phyloP scores from a whole-genome alignment of 2,888 invertebrate species.

The Hymenopus coronatus region DNA sequence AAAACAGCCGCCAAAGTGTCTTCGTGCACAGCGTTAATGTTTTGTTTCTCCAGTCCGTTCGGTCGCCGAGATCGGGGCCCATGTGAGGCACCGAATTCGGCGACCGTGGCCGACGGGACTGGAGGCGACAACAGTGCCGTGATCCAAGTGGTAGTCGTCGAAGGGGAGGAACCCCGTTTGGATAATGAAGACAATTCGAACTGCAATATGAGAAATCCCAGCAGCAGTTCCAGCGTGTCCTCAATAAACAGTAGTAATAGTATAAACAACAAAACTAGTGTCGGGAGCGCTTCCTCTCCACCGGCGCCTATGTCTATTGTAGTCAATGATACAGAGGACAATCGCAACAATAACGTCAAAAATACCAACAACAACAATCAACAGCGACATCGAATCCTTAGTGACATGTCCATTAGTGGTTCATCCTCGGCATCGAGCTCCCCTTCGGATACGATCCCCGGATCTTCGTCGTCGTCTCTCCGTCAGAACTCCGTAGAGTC shows the following conservation, averaged over 20 bases:
- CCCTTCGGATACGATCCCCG: slow-evolving; percentile 6
- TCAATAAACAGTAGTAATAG: neutral
- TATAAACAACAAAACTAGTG: neutral
- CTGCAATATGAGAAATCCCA: neutral
- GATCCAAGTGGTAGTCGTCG: neutral
- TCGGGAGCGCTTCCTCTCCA: slow-evolving; percentile 20
- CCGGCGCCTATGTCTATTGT: slow-evolving; percentile 22
- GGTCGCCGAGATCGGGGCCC: slow-evolving; percentile 50
- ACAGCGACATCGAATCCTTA: neutral
- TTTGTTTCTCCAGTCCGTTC: slow-evolving; percentile 48
- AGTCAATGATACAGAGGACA: neutral
- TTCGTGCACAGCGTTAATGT: slow-evolving; percentile 40
- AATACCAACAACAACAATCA: slow-evolving; percentile 6
- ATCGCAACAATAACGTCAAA: neutral
- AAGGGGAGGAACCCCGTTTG: slow-evolving; percentile 25
- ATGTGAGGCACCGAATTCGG: slow-evolving; percentile 51
- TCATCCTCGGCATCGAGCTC: neutral
- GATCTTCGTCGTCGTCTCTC: neutral
- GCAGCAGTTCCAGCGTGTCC: neutral
- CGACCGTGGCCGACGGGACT: slow-evolving; percentile 49
- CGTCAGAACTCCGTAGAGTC: slow-evolving; percentile 18
- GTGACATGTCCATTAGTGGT: slow-evolving; percentile 20
- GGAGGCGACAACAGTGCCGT: slow-evolving; percentile 15
- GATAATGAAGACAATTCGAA: neutral
- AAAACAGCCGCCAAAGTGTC: slow-evolving; percentile 22